Base-by-base conservation (phyloP, 2,113 vertebrate genomes). In the Pampusana beccarii region DNA sequence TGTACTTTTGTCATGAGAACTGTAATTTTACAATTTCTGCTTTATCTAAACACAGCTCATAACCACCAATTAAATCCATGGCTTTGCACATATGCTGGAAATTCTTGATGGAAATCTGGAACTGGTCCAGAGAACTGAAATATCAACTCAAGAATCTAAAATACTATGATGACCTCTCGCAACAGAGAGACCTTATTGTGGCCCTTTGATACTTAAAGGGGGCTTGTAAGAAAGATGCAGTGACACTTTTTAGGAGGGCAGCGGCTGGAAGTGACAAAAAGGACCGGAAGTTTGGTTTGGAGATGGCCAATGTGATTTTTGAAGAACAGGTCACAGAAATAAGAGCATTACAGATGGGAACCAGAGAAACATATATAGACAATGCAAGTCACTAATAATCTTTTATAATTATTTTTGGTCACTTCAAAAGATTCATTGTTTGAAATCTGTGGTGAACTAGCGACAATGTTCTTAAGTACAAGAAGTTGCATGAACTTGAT, bases 111-210 rank as follows among this genome's bases (percentile, higher is more conserved):
- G 16, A 87, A 62, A 51, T 29, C 29, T 58, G 51, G 16, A 84
- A 80, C 17, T 34, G 26, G 11, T 70, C 34, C 58, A 84, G 29
- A 56, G 7, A 78, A 44, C 60, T 40, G 28, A 46, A 66, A 81
- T 62, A 79, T 28, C 38, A 65, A 6, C 9, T 31, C 15, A 2
- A 6, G 34, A 21, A 6, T 4, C 3, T 1, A 1, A 80, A 72
- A 64, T 15, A n/a, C 6, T 7, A 46, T 46, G 44, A 8, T 7
- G 0, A 0, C 4, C 2, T 54, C 42, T 48, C 29, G 44, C 8
- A 46, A 46, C 9, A 19, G 44, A 46, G 17, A 46, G 18, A 46
- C 44, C 44, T 46, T 46, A 46, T 46, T 46, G 44, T 46, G 44
- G 44, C 18, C 18, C 18, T 46, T 46, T 3, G 18, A 46, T 46